A percentile compares a stretch with the other conserved stretches of the same genome.
Conservation (phyloP, 2,888 invertebrate genomes). For the Aphidoletes aphidimyza region DNA sequence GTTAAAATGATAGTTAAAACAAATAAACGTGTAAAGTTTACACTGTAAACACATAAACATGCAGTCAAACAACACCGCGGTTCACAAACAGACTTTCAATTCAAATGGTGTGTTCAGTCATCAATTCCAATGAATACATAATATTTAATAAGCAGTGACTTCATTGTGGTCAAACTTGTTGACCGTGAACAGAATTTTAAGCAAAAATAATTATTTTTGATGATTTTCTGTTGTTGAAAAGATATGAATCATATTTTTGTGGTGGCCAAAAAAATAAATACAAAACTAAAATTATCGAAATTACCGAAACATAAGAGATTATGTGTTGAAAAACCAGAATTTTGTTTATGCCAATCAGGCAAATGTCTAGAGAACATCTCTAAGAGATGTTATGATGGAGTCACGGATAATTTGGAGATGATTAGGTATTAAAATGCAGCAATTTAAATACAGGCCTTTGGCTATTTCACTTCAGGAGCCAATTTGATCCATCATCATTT, state of each 20-base stretch:
- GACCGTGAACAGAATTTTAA: constrained; percentile 6
- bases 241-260: constrained; percentile 16
- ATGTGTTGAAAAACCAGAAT: background rate
- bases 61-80: background rate
- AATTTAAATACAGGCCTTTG: background rate
- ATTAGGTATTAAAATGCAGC: background rate
- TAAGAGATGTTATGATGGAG: background rate
- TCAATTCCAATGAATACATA: background rate
- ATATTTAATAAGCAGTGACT: background rate
- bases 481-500: constrained; percentile 5
- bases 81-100: background rate
- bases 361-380: no score
- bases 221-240: background rate
- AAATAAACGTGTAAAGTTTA: background rate
- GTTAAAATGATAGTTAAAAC: background rate
- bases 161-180: constrained; percentile 27
- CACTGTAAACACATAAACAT: background rate
- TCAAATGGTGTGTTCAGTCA: background rate
- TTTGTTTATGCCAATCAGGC: no score
- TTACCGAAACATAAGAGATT: background rate
- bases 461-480: background rate
- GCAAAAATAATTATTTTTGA: background rate
- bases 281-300: no score
- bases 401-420: background rate
- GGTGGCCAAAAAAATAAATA: background rate